These are phyloP conservation scores for Dioctria linearis DNA, from an alignment of 2,888 invertebrate genomes.

Conservation along the genomic window DNA sequence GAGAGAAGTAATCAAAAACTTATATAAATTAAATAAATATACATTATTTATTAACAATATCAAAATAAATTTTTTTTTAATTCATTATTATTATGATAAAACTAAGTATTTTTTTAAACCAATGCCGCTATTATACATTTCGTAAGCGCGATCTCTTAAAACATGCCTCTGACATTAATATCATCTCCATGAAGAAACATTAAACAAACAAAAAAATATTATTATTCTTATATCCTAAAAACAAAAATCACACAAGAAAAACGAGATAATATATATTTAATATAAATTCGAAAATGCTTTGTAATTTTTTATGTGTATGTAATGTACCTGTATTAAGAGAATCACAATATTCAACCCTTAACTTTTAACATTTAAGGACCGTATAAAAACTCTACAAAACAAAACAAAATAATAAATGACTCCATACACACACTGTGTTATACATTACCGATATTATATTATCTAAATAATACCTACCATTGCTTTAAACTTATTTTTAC, in stretches of 20 bases:
- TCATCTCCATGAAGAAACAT: neutral
- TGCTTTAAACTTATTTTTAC: slow-evolving; percentile 5
- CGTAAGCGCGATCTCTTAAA: slow-evolving; percentile 34
- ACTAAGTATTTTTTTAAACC: neutral
- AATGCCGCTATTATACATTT: slow-evolving; percentile 20
- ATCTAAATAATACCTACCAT: neutral
- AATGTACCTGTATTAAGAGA: slow-evolving; percentile 7
- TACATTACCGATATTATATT: slow-evolving; percentile 1
- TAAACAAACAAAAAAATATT: neutral
- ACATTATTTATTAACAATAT: neutral
- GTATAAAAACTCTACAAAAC: neutral
- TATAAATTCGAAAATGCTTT: neutral
- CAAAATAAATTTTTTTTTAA: too few relatives aligned
- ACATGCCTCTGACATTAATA: slow-evolving; percentile 8
- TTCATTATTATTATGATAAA: too few relatives aligned
- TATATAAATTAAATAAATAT: neutral
- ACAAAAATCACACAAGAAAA: neutral
- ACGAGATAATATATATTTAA: neutral
- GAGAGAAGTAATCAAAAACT: neutral
- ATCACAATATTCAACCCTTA: slow-evolving; percentile 5
- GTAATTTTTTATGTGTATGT: slow-evolving; percentile 13
- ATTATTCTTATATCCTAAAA: neutral
- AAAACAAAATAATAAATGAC: neutral
- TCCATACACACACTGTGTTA: slow-evolving; percentile 29
- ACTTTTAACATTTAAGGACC: neutral